Base-by-base conservation (phyloP, 2,113 vertebrate genomes). In the Salvator merianae region DNA sequence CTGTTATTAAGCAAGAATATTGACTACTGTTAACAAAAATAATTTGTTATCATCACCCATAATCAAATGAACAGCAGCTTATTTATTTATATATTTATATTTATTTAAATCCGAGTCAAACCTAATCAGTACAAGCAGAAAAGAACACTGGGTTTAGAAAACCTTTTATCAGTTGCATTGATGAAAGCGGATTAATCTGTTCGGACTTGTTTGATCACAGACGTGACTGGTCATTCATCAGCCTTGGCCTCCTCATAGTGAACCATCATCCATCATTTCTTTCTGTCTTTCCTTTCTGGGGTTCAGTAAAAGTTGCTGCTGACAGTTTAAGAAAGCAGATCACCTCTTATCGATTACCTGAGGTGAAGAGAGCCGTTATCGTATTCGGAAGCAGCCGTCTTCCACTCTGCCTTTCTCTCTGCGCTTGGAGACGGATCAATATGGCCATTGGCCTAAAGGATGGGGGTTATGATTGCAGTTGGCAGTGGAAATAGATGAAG, bases 121-220 rank as follows among this genome's bases (percentile, higher is more conserved):
- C 30, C 0, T 0, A 62, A 88, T 86, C 0, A 0, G 80, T 18
- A 12, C 69, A 81, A 69, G 53, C 72, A 84, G 66, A 66, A 84
- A 87, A 77, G 65, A 79, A 84, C 83, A 84, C 83, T 87, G 82
- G 88, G 63, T 89, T 90, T 82, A 10, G 79, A 79, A 84, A 76
- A 86, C 78, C 30, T 47, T 13, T 89, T 89, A 85, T 86, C 82
- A 38, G 28, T 87, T 10, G 66, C 81, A 88, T 89, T 62, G 91
- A 92, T 88, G 38, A 59, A 86, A 86, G 69, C 65, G 72, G 82
- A 7, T 91, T 92, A 82, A 91, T 93, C 88, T 87, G 88, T 87
- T 82, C 68, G 6, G 87, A 76, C 86, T 68, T 83, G 91, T 86
- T 90, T 81, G 18, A 66, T 68, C 72, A 30, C 24, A 50, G 65